Conservation (phyloP, 2,888 invertebrate genomes). For the Villa cingulata region DNA sequence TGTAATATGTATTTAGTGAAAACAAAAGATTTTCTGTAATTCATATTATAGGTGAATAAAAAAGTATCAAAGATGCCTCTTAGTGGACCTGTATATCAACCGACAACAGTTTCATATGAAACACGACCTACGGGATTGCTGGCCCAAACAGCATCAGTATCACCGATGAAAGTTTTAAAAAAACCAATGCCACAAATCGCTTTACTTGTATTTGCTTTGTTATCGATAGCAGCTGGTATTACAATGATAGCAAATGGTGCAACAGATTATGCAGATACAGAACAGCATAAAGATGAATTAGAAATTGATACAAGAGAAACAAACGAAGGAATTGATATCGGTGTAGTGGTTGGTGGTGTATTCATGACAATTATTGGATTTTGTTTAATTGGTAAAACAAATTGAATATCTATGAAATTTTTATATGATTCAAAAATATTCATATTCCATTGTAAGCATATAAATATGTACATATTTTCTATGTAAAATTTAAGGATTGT, state of each 20-base stretch:
- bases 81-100: constrained; percentile 59
- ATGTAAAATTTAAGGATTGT: constrained; percentile 25
- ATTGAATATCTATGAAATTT: neutral
- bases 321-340: constrained; percentile 30
- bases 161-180: constrained; percentile 23
- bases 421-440: neutral
- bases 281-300: constrained; percentile 30
- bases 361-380: constrained; percentile 48
- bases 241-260: constrained; percentile 50
- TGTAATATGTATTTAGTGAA: no score
- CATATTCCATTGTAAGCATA: no score
- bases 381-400: constrained; percentile 41
- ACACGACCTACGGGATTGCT: constrained; percentile 36
- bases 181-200: constrained; percentile 25
- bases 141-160: constrained; percentile 26
- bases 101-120: constrained; percentile 64
- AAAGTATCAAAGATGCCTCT: constrained; percentile 43
- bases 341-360: constrained; percentile 48
- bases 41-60: no score
- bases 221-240: constrained; percentile 32
- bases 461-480: neutral
- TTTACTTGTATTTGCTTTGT: constrained; percentile 23
- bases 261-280: constrained; percentile 43
- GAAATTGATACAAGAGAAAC: constrained; percentile 17
- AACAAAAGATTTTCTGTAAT: no score